Percentiles rank a stretch among this genome's conserved stretches.
These are phyloP conservation scores for Orthosia incerta DNA, from an alignment of 2,888 invertebrate genomes.

Conservation along the genomic window DNA sequence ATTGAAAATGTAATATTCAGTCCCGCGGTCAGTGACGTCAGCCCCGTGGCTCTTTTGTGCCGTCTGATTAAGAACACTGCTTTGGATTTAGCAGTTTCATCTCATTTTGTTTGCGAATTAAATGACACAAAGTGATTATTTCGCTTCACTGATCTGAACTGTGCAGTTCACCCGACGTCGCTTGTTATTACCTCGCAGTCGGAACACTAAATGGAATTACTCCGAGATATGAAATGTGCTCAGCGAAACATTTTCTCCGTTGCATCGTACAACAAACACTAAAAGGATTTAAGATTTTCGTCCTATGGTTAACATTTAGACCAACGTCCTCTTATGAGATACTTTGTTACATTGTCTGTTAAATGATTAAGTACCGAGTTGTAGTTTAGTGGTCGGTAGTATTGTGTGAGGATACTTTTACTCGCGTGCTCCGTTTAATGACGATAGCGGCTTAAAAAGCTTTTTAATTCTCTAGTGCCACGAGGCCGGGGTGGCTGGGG, in stretches of 20 bases:
- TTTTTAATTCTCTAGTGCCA: constrained; percentile 12
- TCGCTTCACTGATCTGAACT: constrained; percentile 1
- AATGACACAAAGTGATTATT: constrained; percentile 28
- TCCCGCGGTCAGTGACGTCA: constrained; percentile 29
- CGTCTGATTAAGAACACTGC: constrained; percentile 36
- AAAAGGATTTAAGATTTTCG: constrained; percentile 13
- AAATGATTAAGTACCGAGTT: not conserved
- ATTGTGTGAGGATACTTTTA: not conserved
- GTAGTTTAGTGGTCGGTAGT: not conserved
- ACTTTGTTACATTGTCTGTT: constrained; percentile 4
- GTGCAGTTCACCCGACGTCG: constrained; percentile 4
- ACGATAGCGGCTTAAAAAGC: constrained; percentile 24
- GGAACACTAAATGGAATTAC: constrained; percentile 29
- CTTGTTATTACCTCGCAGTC: constrained; percentile 22
- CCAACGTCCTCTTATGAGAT: not conserved
- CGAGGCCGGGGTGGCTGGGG: not conserved
- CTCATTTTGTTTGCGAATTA: constrained; percentile 42
- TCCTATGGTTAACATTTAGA: not conserved
- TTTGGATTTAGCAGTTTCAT: constrained; percentile 51
- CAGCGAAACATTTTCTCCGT: constrained; percentile 6
- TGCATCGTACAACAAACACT: constrained; percentile 5
- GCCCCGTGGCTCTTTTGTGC: constrained; percentile 41
- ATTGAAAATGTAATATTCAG: constrained; percentile 54
- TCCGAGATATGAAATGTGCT: constrained; percentile 22
- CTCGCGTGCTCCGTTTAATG: constrained; percentile 17